Conservation (phyloP, 1,140 invertebrate species). For the Nautilus pompilius region DNA sequence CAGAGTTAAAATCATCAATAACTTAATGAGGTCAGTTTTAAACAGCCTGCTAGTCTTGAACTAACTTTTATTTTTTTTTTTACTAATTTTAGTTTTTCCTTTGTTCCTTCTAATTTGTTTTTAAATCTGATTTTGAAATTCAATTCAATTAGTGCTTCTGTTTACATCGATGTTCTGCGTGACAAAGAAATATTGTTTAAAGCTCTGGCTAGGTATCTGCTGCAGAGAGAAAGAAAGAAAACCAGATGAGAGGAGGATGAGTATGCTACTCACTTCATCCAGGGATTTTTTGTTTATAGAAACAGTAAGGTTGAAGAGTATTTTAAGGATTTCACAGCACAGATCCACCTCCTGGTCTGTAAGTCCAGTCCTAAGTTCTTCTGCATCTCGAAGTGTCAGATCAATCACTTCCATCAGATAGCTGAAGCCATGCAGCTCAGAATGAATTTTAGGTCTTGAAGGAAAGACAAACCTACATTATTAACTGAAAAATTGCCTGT, state of each 20-base stretch:
- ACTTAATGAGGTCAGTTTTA: no score
- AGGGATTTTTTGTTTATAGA: conserved; percentile 52
- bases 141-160: background rate
- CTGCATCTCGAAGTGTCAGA: conserved; percentile 62
- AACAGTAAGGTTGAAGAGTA: conserved; percentile 82
- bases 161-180: background rate
- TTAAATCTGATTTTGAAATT: no score
- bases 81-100: no score
- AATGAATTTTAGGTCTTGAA: conserved; percentile 66
- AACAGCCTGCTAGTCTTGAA: no score
- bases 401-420: conserved; percentile 78
- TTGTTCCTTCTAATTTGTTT: no score
- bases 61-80: no score
- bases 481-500: no score
- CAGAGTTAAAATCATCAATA: no score
- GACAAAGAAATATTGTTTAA: background rate
- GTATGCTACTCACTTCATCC: conserved; percentile 49
- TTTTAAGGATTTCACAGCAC: conserved; percentile 80
- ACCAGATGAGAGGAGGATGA: background rate
- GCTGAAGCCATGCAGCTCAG: conserved; percentile 76
- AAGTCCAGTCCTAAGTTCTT: conserved; percentile 36
- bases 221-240: background rate
- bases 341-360: conserved; percentile 68
- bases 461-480: no score
- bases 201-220: no score